Conservation (phyloP, 2,113 vertebrate species). For the Oreocharis arfaki region DNA sequence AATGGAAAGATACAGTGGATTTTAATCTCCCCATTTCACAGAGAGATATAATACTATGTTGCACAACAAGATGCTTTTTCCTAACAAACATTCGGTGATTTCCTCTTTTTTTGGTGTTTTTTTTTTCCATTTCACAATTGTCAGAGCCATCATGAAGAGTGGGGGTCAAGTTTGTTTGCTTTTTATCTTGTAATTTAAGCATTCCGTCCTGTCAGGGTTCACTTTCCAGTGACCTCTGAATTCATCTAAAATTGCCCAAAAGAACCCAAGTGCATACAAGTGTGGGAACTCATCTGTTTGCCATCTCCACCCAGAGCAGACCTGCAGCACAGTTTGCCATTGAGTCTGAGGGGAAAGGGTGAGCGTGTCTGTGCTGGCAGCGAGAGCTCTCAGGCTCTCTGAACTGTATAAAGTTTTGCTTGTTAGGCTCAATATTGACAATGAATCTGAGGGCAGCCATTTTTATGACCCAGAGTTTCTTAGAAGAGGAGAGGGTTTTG, state of each 20-base stretch:
- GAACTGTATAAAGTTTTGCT: neutral
- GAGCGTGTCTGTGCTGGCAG: neutral
- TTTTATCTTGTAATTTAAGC: slow-evolving; percentile 65
- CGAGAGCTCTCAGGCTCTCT: neutral
- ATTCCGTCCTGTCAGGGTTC: slow-evolving; percentile 41
- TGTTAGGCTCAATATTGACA: neutral
- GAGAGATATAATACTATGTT: neutral
- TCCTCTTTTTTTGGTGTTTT: neutral
- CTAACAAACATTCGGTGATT: neutral
- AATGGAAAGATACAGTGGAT: neutral
- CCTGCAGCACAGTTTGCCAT: neutral
- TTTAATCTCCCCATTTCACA: neutral
- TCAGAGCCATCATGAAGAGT: neutral
- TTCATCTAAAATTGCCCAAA: slow-evolving; percentile 55
- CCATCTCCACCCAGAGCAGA: neutral
- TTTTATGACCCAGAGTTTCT: neutral
- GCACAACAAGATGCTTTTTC: neutral
- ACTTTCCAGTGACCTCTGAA: slow-evolving; percentile 58
- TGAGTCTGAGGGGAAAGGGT: neutral
- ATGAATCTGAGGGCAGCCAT: neutral
- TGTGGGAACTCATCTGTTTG: slow-evolving; percentile 57
- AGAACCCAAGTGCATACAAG: slow-evolving; percentile 26
- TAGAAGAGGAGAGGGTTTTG: neutral
- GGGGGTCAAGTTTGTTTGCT: slow-evolving; percentile 65
- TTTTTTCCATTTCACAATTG: neutral